Percentiles rank a stretch among this genome's conserved stretches.
These are phyloP conservation scores for Xylocampa areola DNA, from an alignment of 2,888 invertebrate genomes.

Conservation along the genomic window DNA sequence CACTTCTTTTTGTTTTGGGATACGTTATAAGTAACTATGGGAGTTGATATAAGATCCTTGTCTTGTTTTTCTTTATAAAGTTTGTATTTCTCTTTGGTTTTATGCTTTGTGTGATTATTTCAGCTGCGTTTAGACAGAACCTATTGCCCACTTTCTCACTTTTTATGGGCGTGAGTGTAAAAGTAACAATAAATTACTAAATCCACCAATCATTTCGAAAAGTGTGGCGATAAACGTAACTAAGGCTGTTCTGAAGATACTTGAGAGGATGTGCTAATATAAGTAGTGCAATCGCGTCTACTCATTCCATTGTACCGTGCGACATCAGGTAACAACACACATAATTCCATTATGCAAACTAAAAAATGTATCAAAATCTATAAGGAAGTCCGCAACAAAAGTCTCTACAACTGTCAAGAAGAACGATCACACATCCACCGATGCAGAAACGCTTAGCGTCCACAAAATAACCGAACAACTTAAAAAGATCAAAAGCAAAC, in stretches of 20 bases:
- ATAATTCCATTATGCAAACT: conserved; percentile 15
- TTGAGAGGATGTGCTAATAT: too few species aligned
- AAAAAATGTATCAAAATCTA: conserved; percentile 48
- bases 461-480: conserved; percentile 74
- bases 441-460: conserved; percentile 73
- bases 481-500: conserved; percentile 87
- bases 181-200: too few species aligned
- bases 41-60: conserved; percentile 18
- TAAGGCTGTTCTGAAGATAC: too few species aligned
- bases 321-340: conserved; percentile 43
- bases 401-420: conserved; percentile 63
- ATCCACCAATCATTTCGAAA: too few species aligned
- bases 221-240: too few species aligned
- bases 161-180: too few species aligned
- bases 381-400: conserved; percentile 59
- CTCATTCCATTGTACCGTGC: too few species aligned
- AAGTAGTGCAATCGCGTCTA: too few species aligned
- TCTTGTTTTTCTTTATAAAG: conserved; percentile 22
- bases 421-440: conserved; percentile 61
- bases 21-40: conserved; percentile 36
- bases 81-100: neutral
- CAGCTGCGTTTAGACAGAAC: too few species aligned
- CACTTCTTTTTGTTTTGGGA: conserved; percentile 56
- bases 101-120: too few species aligned
- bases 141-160: too few species aligned